Evolutionary conservation across 2,888 invertebrate species (phyloP).

Genomic region (Neoascia interrupta): DNA sequence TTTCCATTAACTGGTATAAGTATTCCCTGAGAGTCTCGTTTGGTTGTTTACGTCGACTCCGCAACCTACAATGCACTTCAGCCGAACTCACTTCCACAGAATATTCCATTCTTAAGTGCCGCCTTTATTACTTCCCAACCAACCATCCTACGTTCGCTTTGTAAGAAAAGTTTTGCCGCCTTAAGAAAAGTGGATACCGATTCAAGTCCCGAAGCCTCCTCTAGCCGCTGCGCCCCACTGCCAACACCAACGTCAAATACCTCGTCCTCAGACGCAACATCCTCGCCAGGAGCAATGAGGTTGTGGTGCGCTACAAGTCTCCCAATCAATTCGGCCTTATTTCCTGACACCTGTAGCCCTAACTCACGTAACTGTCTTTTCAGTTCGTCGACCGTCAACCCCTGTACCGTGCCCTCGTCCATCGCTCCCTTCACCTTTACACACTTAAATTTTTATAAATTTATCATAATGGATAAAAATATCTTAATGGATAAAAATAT

Average conservation of each 20-base stretch:
- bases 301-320: not conserved
- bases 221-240: not conserved
- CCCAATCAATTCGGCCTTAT: not conserved
- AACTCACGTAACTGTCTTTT: not conserved
- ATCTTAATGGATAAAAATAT: too few relatives aligned
- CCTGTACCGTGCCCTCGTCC: not conserved
- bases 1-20: not conserved
- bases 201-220: not conserved
- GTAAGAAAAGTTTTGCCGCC: not conserved
- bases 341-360: not conserved
- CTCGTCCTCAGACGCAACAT: not conserved
- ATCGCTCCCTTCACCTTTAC: too few relatives aligned
- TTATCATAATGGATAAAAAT: too few relatives aligned
- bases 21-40: not conserved
- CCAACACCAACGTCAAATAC: not conserved
- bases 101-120: not conserved
- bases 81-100: slow-evolving; percentile 5
- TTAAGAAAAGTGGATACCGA: too few relatives aligned
- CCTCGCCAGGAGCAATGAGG: not conserved
- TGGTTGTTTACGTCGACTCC: not conserved
- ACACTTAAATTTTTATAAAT: too few relatives aligned
- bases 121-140: not conserved
- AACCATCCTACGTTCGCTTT: not conserved
- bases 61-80: slow-evolving; percentile 16
- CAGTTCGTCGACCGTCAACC: not conserved